A percentile compares a stretch with the other conserved stretches of the same genome.
These are phyloP conservation scores for Panzeria rudis DNA, from an alignment of 2,888 invertebrate species.

Conservation along the genomic window DNA sequence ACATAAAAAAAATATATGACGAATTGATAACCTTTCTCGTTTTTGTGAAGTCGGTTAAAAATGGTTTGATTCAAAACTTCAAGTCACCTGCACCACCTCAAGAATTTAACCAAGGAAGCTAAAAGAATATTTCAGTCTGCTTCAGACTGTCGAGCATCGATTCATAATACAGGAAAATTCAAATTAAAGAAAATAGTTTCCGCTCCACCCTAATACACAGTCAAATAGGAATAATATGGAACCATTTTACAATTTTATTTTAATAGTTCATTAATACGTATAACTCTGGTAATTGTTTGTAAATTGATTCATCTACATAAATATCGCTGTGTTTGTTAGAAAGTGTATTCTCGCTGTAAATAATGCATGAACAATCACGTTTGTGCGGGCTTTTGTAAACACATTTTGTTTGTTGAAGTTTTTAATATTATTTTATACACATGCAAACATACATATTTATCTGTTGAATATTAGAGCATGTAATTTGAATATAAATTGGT, in stretches of 20 bases:
- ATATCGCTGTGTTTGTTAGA: too few species aligned
- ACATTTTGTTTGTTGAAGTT: constrained; percentile 10
- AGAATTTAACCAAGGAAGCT: too few species aligned
- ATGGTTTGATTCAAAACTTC: too few species aligned
- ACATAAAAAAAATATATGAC: too few species aligned
- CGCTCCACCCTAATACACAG: not conserved
- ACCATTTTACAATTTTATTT: constrained; percentile 53
- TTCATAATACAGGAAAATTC: too few species aligned
- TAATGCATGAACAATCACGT: not conserved
- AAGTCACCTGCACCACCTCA: too few species aligned
- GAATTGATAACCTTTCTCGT: too few species aligned
- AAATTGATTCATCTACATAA: constrained; percentile 45
- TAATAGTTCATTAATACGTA: constrained; percentile 62
- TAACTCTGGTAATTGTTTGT: constrained; percentile 55
- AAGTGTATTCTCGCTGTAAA: not conserved
- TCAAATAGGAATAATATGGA: constrained; percentile 11
- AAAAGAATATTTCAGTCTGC: too few species aligned
- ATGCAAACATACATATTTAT: constrained; percentile 12
- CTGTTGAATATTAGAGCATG: constrained; percentile 21
- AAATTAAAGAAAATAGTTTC: too few species aligned
- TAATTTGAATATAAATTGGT: constrained; percentile 51
- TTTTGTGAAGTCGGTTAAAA: too few species aligned
- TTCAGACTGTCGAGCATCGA: too few species aligned
- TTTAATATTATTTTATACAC: constrained; percentile 17
- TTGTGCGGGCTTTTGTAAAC: not conserved